phyloP scores from a whole-genome alignment of 2,888 invertebrate species.

The Drosophila formosana region DNA sequence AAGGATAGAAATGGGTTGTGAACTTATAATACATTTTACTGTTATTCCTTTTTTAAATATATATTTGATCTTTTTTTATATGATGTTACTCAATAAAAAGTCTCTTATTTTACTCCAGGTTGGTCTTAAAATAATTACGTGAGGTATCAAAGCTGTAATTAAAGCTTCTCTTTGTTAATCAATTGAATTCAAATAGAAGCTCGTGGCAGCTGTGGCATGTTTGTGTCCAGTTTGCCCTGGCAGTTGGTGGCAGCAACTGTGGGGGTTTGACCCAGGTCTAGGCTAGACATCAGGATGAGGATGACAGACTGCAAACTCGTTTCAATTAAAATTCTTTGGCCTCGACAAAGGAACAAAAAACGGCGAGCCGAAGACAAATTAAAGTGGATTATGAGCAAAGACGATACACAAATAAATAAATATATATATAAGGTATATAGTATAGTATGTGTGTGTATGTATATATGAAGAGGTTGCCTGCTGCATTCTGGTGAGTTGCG shows the following conservation, averaged over 20 bases:
- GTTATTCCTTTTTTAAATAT: too few species aligned
- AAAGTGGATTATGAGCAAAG: conserved; percentile 74
- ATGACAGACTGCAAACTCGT: conserved; percentile 67
- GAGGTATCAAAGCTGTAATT: not conserved
- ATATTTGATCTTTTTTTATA: too few species aligned
- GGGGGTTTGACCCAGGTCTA: conserved; percentile 70
- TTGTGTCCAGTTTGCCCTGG: conserved; percentile 42
- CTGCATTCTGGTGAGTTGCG: conserved; percentile 18
- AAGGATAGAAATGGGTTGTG: too few species aligned
- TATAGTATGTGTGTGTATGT: conserved; percentile 32
- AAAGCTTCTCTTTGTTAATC: not conserved
- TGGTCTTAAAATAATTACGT: too few species aligned
- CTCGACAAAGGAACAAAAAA: conserved; percentile 31
- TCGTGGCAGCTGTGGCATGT: conserved; percentile 14
- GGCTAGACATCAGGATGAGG: conserved; percentile 24
- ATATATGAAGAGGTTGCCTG: conserved; percentile 25
- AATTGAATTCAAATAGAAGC: not conserved
- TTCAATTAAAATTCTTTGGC: conserved; percentile 81
- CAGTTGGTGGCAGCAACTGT: conserved; percentile 29
- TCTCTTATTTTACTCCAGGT: too few species aligned
- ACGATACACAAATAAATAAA: conserved; percentile 25
- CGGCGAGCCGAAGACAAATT: conserved; percentile 74
- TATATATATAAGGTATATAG: conserved; percentile 7
- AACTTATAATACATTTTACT: too few species aligned
- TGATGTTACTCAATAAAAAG: too few species aligned